Conservation (phyloP, 2,797 vertebrate genomes). For the Takifugu rubripes region DNA sequence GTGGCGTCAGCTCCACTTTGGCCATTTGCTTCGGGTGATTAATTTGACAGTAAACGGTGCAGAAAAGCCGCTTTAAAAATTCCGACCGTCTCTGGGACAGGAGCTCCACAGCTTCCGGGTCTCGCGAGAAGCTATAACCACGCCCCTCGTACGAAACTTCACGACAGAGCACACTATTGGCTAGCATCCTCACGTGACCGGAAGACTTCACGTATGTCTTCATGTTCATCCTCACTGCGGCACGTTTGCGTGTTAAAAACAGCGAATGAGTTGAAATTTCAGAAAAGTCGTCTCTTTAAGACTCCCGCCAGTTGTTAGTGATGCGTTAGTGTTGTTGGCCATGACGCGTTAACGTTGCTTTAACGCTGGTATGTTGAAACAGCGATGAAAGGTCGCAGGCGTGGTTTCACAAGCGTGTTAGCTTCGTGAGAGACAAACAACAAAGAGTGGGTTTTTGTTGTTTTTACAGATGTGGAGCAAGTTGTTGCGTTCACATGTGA, state of each 20-base stretch:
- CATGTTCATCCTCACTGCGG: no score
- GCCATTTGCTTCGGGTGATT: slow-evolving; percentile 70
- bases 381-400: neutral
- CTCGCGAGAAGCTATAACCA: slow-evolving; percentile 48
- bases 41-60: slow-evolving; percentile 4
- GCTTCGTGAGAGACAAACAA: neutral
- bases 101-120: rapidly evolving
- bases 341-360: neutral
- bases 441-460: neutral
- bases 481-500: slow-evolving; percentile 40
- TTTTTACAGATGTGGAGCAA: slow-evolving; percentile 72
- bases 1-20: slow-evolving; percentile 78
- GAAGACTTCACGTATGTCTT: slow-evolving; percentile 31
- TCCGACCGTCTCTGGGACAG: neutral
- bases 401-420: slow-evolving; percentile 1
- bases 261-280: neutral
- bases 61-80: neutral
- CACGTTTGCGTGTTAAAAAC: neutral
- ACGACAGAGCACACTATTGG: slow-evolving; percentile 37
- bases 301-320: neutral
- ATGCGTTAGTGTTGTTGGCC: neutral
- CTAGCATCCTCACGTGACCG: neutral
- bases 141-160: neutral
- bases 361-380: neutral
- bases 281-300: neutral